phyloP scores from a whole-genome alignment of 2,113 vertebrate species.

The Crotalus tigris region DNA sequence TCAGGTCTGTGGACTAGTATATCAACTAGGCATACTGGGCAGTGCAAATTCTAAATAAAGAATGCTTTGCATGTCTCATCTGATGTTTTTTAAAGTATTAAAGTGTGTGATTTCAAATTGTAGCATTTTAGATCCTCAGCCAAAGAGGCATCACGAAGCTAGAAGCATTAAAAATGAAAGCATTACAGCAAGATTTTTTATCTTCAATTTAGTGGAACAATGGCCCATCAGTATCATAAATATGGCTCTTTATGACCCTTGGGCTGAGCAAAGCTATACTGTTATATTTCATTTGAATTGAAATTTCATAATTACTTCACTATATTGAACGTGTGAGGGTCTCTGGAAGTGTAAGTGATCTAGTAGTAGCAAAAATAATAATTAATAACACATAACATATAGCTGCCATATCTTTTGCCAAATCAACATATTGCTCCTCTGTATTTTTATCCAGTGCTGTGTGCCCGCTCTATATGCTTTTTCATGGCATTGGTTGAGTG shows the following conservation, averaged over 20 bases:
- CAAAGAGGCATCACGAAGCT: neutral
- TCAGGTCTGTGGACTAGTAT: neutral
- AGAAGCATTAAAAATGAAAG: neutral
- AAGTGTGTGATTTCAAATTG: neutral
- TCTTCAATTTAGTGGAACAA: neutral
- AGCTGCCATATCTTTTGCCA: neutral
- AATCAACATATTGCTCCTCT: neutral
- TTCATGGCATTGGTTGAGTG: neutral
- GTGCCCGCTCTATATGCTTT: neutral
- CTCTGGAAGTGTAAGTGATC: neutral
- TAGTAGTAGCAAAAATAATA: neutral
- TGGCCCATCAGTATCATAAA: neutral
- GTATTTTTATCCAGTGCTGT: neutral
- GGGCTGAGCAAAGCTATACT: neutral
- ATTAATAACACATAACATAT: neutral
- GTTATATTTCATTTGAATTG: neutral
- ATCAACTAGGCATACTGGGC: neutral
- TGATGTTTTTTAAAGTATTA: neutral
- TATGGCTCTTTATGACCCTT: neutral
- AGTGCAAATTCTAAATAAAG: neutral
- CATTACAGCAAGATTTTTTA: neutral
- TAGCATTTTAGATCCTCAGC: neutral
- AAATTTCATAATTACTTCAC: neutral
- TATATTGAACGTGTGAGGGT: constrained; percentile 7
- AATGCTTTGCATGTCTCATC: neutral